A percentile compares a stretch with the other conserved stretches of the same genome.
phyloP scores from a whole-genome alignment of 2,113 vertebrate genomes.

The Pluvianellus socialis region DNA sequence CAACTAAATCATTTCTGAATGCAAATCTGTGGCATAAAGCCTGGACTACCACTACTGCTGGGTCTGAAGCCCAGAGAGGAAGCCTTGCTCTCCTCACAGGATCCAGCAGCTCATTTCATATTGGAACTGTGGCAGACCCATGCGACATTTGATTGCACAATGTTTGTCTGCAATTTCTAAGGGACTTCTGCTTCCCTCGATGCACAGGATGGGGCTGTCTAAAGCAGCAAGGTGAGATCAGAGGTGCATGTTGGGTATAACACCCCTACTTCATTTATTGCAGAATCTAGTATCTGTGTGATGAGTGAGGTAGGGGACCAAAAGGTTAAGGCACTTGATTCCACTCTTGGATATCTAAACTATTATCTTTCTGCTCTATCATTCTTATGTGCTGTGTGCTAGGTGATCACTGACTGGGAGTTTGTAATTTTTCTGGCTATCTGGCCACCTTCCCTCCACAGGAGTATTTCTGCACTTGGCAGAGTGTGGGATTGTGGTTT shows the following conservation, averaged over 20 bases:
- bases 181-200: background rate
- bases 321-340: background rate
- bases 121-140: background rate
- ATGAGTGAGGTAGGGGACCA: background rate
- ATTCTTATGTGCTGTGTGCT: background rate
- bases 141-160: background rate
- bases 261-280: background rate
- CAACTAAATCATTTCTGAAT: background rate
- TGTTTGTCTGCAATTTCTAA: background rate
- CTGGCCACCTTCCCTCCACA: background rate
- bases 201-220: background rate
- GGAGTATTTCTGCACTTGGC: background rate
- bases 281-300: background rate
- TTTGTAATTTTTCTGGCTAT: background rate
- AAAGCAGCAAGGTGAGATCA: background rate
- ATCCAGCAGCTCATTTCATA: background rate
- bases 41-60: background rate
- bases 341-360: background rate
- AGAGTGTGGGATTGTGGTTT: background rate
- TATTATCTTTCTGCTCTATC: background rate
- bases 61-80: background rate
- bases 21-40: background rate
- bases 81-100: background rate
- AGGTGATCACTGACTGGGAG: background rate
- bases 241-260: background rate